These are phyloP conservation scores for Palloptera scutellata DNA, from an alignment of 2,888 invertebrate species.

Conservation along the genomic window DNA sequence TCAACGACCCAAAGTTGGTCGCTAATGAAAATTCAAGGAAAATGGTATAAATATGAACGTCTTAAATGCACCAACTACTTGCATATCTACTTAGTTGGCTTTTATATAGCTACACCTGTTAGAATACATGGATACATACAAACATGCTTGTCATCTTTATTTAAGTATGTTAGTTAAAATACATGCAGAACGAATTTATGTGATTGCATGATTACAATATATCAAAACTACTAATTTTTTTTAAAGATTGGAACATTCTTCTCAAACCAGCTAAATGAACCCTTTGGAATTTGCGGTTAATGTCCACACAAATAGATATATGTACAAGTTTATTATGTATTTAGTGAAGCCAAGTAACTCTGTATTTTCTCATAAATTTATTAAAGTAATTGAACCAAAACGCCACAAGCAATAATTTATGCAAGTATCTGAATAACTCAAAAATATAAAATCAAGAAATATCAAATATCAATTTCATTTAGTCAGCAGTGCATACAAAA, in stretches of 20 bases:
- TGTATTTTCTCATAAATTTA: too few relatives aligned
- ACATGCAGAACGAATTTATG: conserved; percentile 25
- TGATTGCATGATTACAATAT: conserved; percentile 5
- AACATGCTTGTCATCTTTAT: background rate
- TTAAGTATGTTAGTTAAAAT: background rate
- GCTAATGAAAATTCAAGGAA: conserved; percentile 1
- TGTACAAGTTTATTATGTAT: too few relatives aligned
- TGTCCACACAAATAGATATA: too few relatives aligned
- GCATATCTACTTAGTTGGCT: background rate
- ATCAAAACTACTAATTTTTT: too few relatives aligned
- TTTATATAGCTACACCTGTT: background rate
- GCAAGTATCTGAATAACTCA: too few relatives aligned
- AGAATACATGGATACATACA: background rate
- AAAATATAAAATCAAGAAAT: too few relatives aligned
- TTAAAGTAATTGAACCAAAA: too few relatives aligned
- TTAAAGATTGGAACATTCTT: too few relatives aligned
- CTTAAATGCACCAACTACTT: background rate
- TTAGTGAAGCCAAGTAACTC: too few relatives aligned
- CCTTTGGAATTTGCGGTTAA: too few relatives aligned
- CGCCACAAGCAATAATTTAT: too few relatives aligned
- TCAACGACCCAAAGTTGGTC: conserved; percentile 8
- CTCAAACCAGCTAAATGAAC: too few relatives aligned
- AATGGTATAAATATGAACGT: background rate
- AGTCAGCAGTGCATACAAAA: conserved; percentile 50
- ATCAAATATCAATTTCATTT: conserved; percentile 46